These are phyloP conservation scores for Hucho hucho DNA, from an alignment of 2,113 vertebrate species.

Conservation along the genomic window DNA sequence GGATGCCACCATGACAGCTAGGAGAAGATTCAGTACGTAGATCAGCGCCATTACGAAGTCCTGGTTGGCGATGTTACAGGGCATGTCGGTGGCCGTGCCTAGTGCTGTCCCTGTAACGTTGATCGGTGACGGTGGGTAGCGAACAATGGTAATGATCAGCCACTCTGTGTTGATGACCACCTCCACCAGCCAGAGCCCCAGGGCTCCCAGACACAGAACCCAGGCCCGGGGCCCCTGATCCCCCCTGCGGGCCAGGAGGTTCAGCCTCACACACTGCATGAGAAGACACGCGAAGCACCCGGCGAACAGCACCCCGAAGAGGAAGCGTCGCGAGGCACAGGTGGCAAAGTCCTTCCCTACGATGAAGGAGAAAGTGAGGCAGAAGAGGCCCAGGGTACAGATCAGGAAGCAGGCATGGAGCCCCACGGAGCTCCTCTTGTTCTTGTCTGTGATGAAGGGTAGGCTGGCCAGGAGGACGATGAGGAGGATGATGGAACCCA, in stretches of 20 bases:
- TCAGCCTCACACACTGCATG: slow-evolving; percentile 81
- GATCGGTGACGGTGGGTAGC: slow-evolving; percentile 21
- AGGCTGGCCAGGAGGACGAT: slow-evolving; percentile 86
- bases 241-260: slow-evolving; percentile 71
- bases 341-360: slow-evolving; percentile 84
- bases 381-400: slow-evolving; percentile 85
- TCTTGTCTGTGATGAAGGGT: slow-evolving; percentile 79
- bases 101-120: not conserved
- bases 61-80: slow-evolving; percentile 79
- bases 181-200: slow-evolving; percentile 84
- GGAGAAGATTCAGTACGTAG: slow-evolving; percentile 88
- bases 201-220: slow-evolving; percentile 73
- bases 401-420: slow-evolving; percentile 81
- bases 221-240: slow-evolving; percentile 74
- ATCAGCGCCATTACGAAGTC: slow-evolving; percentile 94
- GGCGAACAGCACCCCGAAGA: slow-evolving; percentile 88
- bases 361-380: slow-evolving; percentile 89
- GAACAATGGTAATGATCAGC: slow-evolving; percentile 88
- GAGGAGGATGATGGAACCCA: slow-evolving; percentile 81
- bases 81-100: not conserved
- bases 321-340: slow-evolving; percentile 87
- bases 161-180: slow-evolving; percentile 92
- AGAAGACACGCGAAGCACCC: slow-evolving; percentile 90
- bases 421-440: slow-evolving; percentile 76
- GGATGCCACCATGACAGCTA: slow-evolving; percentile 65